A percentile compares a stretch with the other conserved stretches of the same genome.
Evolutionary conservation across 2,888 invertebrate species (phyloP).

Genomic region (Perizoma affinitatum): DNA sequence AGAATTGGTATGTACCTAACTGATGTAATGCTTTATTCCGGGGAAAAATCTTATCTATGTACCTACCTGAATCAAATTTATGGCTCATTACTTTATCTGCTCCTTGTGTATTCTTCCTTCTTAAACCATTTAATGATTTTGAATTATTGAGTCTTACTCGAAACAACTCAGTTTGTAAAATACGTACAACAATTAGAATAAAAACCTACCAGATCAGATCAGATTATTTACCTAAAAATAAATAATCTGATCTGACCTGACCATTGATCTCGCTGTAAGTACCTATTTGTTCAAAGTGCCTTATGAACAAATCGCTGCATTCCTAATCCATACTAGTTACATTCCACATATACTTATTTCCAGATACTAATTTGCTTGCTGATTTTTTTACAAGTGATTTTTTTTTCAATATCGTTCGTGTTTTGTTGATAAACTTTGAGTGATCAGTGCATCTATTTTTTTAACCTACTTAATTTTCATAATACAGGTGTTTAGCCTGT

Average conservation of each 20-base stretch:
- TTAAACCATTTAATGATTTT: not conserved
- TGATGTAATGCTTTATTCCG: not conserved
- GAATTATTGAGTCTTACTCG: not conserved
- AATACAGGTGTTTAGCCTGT: conserved; percentile 66
- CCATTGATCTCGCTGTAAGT: conserved; percentile 59
- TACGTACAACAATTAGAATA: not conserved
- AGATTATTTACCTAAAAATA: too few species aligned
- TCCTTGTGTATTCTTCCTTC: not conserved
- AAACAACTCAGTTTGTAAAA: not conserved
- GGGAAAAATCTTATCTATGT: not conserved
- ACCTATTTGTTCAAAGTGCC: conserved; percentile 79
- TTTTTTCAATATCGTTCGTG: not conserved
- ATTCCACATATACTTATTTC: conserved; percentile 53
- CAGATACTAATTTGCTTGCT: conserved; percentile 25
- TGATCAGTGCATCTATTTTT: conserved; percentile 39
- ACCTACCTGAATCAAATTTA: not conserved
- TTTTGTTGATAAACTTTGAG: conserved; percentile 8
- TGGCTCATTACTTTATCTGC: not conserved
- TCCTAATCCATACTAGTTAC: conserved; percentile 58
- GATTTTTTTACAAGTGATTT: conserved; percentile 14
- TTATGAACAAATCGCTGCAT: conserved; percentile 79
- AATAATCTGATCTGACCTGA: conserved; percentile 46
- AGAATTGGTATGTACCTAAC: not conserved
- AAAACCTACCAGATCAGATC: too few species aligned
- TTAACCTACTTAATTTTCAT: conserved; percentile 65